Conservation (phyloP, 2,113 vertebrate genomes). For the Anas platyrhynchos region DNA sequence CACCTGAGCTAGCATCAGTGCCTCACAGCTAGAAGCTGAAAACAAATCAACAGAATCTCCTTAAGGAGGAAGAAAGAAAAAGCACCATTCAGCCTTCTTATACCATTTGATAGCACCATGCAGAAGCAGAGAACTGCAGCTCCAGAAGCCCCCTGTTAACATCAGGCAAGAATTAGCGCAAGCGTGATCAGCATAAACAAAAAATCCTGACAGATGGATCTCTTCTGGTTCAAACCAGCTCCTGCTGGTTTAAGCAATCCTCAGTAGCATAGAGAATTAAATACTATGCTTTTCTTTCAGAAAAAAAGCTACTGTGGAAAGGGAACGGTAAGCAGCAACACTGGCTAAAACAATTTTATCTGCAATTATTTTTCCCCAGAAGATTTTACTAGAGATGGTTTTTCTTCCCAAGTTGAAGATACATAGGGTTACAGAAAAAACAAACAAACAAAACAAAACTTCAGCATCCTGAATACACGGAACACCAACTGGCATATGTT, state of each 20-base stretch:
- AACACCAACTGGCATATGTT: background rate
- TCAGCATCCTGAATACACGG: background rate
- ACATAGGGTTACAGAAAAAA: background rate
- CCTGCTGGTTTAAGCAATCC: background rate
- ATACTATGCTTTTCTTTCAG: background rate
- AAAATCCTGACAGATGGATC: background rate
- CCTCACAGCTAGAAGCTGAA: background rate
- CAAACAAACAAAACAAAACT: background rate
- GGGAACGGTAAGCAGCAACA: background rate
- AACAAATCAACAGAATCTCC: background rate
- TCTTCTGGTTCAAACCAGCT: background rate
- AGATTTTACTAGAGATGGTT: background rate
- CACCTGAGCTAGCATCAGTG: constrained; percentile 12
- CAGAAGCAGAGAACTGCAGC: background rate
- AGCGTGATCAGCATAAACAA: background rate
- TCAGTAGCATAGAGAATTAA: background rate
- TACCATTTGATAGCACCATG: background rate
- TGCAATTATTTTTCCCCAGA: background rate
- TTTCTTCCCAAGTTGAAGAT: background rate
- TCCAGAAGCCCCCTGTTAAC: background rate
- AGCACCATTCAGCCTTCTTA: constrained; percentile 20
- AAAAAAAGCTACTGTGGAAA: background rate
- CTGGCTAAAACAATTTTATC: background rate
- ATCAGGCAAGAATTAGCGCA: background rate
- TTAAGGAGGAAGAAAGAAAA: constrained; percentile 14